Conservation (phyloP, 2,888 invertebrate genomes). For the Neoaliturus tenellus region DNA sequence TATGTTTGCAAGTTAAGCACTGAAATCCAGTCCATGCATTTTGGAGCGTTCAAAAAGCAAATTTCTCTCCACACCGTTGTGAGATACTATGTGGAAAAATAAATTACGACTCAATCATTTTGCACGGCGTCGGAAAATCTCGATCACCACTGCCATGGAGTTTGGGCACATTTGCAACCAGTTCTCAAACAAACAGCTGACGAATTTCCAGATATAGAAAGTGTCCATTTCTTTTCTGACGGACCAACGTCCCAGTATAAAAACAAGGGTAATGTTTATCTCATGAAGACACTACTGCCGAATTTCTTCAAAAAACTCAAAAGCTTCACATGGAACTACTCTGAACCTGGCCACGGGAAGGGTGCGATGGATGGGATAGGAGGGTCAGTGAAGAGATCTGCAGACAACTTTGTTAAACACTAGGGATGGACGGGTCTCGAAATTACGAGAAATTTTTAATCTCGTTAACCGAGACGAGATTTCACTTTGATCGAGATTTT, state of each 20-base stretch:
- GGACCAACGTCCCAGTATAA: neutral
- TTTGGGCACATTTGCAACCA: slow-evolving; percentile 17
- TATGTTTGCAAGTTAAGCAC: neutral
- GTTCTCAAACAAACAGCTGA: neutral
- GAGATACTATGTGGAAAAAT: too few relatives aligned
- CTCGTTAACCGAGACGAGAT: too few relatives aligned
- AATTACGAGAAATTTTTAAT: too few relatives aligned
- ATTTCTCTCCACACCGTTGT: neutral
- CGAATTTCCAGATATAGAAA: neutral
- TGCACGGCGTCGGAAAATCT: neutral
- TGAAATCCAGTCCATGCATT: slow-evolving; percentile 9
- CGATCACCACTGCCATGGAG: neutral
- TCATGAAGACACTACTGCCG: neutral
- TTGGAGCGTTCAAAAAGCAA: neutral
- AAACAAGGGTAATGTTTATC: neutral
- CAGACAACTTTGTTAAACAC: slow-evolving; percentile 7
- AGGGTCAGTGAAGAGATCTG: slow-evolving; percentile 27
- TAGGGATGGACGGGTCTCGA: too few relatives aligned
- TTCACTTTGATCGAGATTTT: too few relatives aligned
- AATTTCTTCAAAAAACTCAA: neutral
- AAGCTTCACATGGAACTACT: slow-evolving; percentile 9
- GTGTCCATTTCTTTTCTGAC: neutral
- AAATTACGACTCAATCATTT: neutral
- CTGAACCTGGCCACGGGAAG: slow-evolving; percentile 36
- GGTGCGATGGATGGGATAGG: slow-evolving; percentile 37